Base-by-base conservation (phyloP, 2,888 invertebrate genomes). In the Byasa hedistus region DNA sequence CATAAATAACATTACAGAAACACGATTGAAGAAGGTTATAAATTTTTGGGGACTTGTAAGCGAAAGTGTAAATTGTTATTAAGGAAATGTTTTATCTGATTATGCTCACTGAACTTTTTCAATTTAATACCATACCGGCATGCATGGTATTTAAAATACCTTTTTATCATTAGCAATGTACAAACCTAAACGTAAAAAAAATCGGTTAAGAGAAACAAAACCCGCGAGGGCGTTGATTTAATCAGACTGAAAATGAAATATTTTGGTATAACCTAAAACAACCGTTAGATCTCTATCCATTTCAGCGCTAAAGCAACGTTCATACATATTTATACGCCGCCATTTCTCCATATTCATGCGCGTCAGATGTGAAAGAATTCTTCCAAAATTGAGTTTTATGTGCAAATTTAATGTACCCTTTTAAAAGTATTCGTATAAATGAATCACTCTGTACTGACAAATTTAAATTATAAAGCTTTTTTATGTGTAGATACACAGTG, bases 281-380 rank as follows among this genome's bases (percentile, higher is more conserved):
- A 58, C 61, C 21, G 61, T 62, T 54, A 66, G 57, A 54, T 62
- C 39, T 66, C 44, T n/a, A 55, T 57, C 36, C 24, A 61, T 52
- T 57, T 65, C 54, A 44, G 57, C 58, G 22, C 62, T 57, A 85
- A 84, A 87, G 85, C 84, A 78, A 84, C 84, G 82, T 87, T 87
- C 87, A 89, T 89, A 87, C 87, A 89, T 89, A 89, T 89, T 90
- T 88, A 89, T 66, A 62, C 61, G 64, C 57, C 66, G 68, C 52
- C 57, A 57, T 52, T 54, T 61, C 52, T 66, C 52, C 66, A 66
- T 66, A 66, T 66, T 66, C 57, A 66, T 66, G 55, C n/a, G 58
- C 66, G 62, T 44, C 66, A 59, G 66, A 58, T 63, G 66, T 59
- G 54, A 66, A 66, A 66, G 58, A 66, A 66, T 39, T 58, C 55